Evolutionary conservation across 2,113 vertebrate genomes (phyloP).

Genomic region (Microcebus ravelobensis): DNA sequence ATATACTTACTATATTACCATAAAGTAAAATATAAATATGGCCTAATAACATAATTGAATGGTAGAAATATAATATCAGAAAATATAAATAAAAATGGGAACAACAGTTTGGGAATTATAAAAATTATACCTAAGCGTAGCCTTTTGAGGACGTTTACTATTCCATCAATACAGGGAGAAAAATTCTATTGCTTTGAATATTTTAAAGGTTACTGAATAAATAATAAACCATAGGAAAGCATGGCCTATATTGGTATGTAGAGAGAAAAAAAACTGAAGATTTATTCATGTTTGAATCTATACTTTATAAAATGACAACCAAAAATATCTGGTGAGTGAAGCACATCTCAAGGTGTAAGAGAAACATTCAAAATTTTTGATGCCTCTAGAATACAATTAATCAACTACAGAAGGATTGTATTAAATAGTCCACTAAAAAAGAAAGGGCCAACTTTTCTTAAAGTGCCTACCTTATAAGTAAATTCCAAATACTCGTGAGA

Average conservation of each 20-base stretch:
- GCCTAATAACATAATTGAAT: background rate
- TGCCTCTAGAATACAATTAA: background rate
- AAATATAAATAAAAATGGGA: background rate
- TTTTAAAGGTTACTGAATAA: conserved; percentile 65
- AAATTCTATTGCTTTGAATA: conserved; percentile 63
- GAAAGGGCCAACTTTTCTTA: background rate
- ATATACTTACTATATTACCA: background rate
- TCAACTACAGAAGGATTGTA: background rate
- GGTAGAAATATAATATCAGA: background rate
- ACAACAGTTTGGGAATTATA: background rate
- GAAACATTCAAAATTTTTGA: background rate
- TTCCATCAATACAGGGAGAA: background rate
- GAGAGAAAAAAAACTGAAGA: background rate
- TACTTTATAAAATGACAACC: background rate
- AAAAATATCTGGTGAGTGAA: background rate
- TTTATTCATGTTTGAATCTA: conserved; percentile 3
- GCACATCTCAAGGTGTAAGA: background rate
- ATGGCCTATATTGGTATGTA: background rate
- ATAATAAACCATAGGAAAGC: conserved; percentile 29
- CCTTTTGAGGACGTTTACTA: conserved; percentile 28
- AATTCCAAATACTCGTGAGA: background rate
- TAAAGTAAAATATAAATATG: background rate
- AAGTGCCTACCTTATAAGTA: background rate
- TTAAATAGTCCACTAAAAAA: background rate
- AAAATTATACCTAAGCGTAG: background rate